phyloP scores from a whole-genome alignment of 64 coral and sea anemone species.

The Dendrophyllia cribrosa region DNA sequence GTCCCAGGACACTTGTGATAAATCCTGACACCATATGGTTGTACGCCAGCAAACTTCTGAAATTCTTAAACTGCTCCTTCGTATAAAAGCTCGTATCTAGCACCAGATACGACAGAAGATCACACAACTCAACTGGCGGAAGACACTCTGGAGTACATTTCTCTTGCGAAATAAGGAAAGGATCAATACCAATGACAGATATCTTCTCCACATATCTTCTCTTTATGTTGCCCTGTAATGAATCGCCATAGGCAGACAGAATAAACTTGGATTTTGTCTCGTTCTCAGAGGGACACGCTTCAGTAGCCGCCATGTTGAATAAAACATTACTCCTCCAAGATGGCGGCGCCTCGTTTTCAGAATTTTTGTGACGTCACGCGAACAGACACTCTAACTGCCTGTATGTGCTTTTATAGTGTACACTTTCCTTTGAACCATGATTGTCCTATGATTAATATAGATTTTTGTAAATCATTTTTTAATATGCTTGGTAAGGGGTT shows the following conservation, averaged over 20 bases:
- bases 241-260: background rate
- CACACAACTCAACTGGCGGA: background rate
- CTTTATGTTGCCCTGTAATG: background rate
- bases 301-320: background rate
- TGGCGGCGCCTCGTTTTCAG: background rate
- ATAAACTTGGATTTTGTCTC: background rate
- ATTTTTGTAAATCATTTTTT: too few species aligned
- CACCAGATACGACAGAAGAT: background rate
- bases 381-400: background rate
- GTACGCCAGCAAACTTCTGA: background rate
- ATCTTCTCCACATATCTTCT: background rate
- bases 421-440: too few species aligned
- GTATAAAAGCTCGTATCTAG: background rate
- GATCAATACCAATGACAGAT: background rate
- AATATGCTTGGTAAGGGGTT: too few species aligned
- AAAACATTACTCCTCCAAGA: conserved; percentile 3
- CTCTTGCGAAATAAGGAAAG: background rate
- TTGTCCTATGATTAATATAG: too few species aligned
- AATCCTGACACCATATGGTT: conserved; percentile 30
- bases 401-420: too few species aligned
- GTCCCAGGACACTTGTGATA: conserved; percentile 2
- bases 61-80: background rate
- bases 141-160: background rate
- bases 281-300: background rate
- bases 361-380: background rate